phyloP scores from a whole-genome alignment of 2,113 vertebrate species.

The Limanda limanda region DNA sequence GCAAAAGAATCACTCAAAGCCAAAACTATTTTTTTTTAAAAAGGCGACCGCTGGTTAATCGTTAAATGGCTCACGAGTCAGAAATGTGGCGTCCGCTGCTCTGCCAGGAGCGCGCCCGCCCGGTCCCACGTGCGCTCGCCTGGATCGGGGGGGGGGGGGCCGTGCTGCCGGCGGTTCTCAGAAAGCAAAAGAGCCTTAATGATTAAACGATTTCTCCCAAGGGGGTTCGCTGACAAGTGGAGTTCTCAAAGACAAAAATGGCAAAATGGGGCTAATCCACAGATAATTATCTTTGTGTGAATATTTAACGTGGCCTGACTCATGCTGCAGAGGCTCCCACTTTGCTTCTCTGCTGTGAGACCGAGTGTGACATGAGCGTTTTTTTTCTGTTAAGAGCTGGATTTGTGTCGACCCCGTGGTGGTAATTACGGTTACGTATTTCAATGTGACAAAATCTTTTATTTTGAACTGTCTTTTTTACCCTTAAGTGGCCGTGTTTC shows the following conservation, averaged over 20 bases:
- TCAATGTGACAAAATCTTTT: constrained; percentile 13
- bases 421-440: constrained; percentile 14
- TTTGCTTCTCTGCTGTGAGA: constrained; percentile 45
- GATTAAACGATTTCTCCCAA: constrained; percentile 59
- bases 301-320: constrained; percentile 61
- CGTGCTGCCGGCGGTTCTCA: constrained; percentile 46
- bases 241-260: constrained; percentile 64
- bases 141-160: not conserved
- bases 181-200: constrained; percentile 55
- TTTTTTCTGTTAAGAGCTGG: constrained; percentile 1
- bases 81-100: constrained; percentile 19
- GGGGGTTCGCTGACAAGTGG: constrained; percentile 63
- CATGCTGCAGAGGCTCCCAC: constrained; percentile 14
- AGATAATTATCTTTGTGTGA: constrained; percentile 75
- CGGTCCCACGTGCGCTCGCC: not conserved
- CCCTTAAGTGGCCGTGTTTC: constrained; percentile 51
- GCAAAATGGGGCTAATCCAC: constrained; percentile 70
- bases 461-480: constrained; percentile 4
- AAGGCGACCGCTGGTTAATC: constrained; percentile 26
- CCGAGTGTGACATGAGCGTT: constrained; percentile 35
- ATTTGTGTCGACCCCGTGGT: constrained; percentile 3
- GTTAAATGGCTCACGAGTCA: constrained; percentile 21
- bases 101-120: not conserved
- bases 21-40: too few relatives aligned
- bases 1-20: not conserved